phyloP scores from a whole-genome alignment of 2,888 invertebrate species.

The Sesia apiformis region DNA sequence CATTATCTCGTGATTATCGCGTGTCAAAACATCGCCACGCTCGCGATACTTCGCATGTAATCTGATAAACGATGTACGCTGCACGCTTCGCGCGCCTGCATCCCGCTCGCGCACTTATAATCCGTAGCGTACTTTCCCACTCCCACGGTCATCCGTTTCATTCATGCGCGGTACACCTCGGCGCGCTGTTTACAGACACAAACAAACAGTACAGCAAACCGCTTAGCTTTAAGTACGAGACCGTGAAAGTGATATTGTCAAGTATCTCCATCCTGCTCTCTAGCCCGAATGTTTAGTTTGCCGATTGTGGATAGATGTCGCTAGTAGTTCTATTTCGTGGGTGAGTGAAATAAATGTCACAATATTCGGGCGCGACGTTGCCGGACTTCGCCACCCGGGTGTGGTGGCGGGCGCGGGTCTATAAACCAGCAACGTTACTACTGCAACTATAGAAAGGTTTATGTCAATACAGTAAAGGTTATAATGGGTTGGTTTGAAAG shows the following conservation, averaged over 20 bases:
- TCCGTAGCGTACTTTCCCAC: slow-evolving; percentile 30
- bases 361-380: slow-evolving; percentile 71
- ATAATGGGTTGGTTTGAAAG: slow-evolving; percentile 27
- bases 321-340: slow-evolving; percentile 45
- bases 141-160: slow-evolving; percentile 68
- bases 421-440: slow-evolving; percentile 40
- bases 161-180: slow-evolving; percentile 73
- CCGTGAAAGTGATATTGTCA: slow-evolving; percentile 74
- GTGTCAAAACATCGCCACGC: slow-evolving; percentile 76
- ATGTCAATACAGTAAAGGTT: slow-evolving; percentile 25
- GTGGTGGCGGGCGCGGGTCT: slow-evolving; percentile 56
- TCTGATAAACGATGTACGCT: slow-evolving; percentile 76
- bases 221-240: slow-evolving; percentile 73
- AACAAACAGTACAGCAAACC: slow-evolving; percentile 75
- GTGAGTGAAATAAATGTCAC: slow-evolving; percentile 59
- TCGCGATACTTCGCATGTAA: slow-evolving; percentile 75
- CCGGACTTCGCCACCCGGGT: slow-evolving; percentile 66
- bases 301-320: slow-evolving; percentile 55
- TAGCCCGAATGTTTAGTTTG: slow-evolving; percentile 47
- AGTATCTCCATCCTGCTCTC: slow-evolving; percentile 60
- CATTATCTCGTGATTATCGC: slow-evolving; percentile 76
- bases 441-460: slow-evolving; percentile 27
- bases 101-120: slow-evolving; percentile 31
- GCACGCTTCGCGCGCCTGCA: slow-evolving; percentile 53
- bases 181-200: slow-evolving; percentile 74